phyloP scores from a whole-genome alignment of 1,140 invertebrate species.

The Plutomurus gul region DNA sequence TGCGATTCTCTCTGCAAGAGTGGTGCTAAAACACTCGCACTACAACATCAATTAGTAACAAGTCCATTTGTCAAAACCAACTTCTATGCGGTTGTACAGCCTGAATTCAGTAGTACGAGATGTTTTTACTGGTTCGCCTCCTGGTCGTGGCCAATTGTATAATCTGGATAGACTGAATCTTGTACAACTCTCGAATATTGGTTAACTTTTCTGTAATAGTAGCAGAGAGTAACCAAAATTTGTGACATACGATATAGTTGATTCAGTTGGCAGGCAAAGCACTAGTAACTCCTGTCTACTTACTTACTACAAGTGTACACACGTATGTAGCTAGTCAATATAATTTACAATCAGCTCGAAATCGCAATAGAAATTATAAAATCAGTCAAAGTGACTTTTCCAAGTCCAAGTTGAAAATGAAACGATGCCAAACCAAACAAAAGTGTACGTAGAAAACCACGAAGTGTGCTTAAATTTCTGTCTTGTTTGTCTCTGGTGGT shows the following conservation, averaged over 20 bases:
- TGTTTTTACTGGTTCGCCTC: neutral
- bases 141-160: too few species aligned
- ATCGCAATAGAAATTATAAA: too few species aligned
- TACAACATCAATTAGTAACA: conserved; percentile 23
- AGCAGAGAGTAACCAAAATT: neutral
- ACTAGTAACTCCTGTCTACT: too few species aligned
- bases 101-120: neutral
- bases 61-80: conserved; percentile 15
- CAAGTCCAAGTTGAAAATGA: neutral
- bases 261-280: too few species aligned
- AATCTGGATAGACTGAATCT: too few species aligned
- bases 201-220: neutral
- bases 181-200: too few species aligned
- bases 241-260: conserved; percentile 1
- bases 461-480: conserved; percentile 4
- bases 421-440: neutral
- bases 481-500: neutral
- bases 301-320: neutral
- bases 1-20: neutral
- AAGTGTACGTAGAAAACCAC: conserved; percentile 6
- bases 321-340: neutral
- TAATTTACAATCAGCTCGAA: too few species aligned
- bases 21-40: neutral
- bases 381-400: neutral
- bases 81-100: neutral